phyloP scores from a whole-genome alignment of 2,888 invertebrate genomes.

The Aphodius granarius region DNA sequence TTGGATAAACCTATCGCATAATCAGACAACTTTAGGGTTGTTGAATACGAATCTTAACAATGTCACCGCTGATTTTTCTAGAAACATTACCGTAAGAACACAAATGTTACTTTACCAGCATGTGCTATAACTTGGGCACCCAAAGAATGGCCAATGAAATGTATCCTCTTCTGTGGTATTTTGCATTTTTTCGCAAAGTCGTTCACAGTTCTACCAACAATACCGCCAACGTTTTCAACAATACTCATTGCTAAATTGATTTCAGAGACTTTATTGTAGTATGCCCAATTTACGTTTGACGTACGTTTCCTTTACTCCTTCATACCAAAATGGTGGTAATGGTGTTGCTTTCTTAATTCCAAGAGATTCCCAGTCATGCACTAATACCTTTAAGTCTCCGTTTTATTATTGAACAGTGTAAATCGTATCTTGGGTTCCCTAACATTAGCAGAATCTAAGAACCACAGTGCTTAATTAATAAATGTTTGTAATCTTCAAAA shows the following conservation, averaged over 20 bases:
- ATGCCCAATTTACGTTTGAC: conserved; percentile 13
- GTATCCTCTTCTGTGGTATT: conserved; percentile 33
- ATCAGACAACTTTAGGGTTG: too few species aligned
- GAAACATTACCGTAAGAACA: too few species aligned
- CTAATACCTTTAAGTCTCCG: not conserved
- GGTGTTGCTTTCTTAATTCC: not conserved
- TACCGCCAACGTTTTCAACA: not conserved
- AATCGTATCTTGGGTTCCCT: not conserved
- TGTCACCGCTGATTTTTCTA: too few species aligned
- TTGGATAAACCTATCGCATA: too few species aligned
- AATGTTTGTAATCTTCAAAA: too few species aligned
- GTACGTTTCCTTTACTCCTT: conserved; percentile 9
- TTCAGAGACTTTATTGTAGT: not conserved
- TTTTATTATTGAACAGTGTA: not conserved
- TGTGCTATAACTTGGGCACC: conserved; percentile 46
- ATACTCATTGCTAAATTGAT: not conserved
- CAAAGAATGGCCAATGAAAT: conserved; percentile 47
- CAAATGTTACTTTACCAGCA: conserved; percentile 37
- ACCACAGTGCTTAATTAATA: too few species aligned
- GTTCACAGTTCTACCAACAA: conserved; percentile 2
- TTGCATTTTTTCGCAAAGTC: not conserved
- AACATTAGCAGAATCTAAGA: not conserved
- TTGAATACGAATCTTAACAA: too few species aligned
- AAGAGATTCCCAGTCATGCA: not conserved
- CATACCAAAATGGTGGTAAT: not conserved